phyloP scores from a whole-genome alignment of 2,888 invertebrate genomes.

The Troides helena region DNA sequence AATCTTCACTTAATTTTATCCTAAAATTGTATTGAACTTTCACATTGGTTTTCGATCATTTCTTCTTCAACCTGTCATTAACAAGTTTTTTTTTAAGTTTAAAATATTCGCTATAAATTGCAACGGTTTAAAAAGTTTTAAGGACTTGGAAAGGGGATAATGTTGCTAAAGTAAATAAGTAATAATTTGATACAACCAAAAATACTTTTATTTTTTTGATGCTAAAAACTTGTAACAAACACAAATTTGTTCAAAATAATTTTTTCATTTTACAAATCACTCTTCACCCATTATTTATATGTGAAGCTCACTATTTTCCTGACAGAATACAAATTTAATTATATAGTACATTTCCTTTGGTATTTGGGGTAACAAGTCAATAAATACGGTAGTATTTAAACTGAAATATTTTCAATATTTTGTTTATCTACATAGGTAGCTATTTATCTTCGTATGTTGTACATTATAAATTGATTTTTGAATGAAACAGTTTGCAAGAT shows the following conservation, averaged over 20 bases:
- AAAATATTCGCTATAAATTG: not conserved
- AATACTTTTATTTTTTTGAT: constrained; percentile 20
- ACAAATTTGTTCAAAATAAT: constrained; percentile 19
- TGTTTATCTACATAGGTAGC: constrained; percentile 7
- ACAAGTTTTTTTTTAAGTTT: not conserved
- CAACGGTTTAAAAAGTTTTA: not conserved
- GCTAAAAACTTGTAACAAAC: constrained; percentile 24
- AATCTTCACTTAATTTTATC: too few species aligned
- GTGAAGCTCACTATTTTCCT: constrained; percentile 5
- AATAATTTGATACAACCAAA: constrained; percentile 23
- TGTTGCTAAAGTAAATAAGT: constrained; percentile 17
- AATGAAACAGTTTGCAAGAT: constrained; percentile 10
- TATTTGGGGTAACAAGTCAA: constrained; percentile 19
- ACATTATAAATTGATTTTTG: constrained; percentile 18
- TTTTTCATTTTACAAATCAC: constrained; percentile 13
- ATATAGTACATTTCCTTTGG: constrained; percentile 22
- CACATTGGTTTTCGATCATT: too few species aligned
- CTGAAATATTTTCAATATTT: constrained; percentile 8
- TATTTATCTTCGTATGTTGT: constrained; percentile 10
- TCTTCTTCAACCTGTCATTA: not conserved
- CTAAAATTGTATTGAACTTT: too few species aligned
- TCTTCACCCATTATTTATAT: constrained; percentile 11
- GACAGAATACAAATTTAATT: constrained; percentile 15
- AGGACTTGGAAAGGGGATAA: constrained; percentile 6
- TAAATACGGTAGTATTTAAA: constrained; percentile 6